Evolutionary conservation across 2,797 vertebrate genomes (phyloP).

Genomic region (Aplochiton taeniatus): DNA sequence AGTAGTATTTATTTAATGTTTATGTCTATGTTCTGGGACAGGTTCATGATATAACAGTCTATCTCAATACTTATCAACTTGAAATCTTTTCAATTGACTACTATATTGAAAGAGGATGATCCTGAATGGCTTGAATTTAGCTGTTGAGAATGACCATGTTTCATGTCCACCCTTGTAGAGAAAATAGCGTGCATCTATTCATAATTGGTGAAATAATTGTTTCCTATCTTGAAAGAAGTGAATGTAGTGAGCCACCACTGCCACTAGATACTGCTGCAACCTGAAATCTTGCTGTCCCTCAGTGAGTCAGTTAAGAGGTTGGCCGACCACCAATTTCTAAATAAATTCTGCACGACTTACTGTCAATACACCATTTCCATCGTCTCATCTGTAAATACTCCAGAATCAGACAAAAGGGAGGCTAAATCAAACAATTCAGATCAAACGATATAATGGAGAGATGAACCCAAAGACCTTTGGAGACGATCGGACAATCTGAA

Average conservation of each 20-base stretch:
- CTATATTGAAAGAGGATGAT: too few species aligned
- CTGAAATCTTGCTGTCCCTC: conserved; percentile 41
- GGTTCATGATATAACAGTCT: too few species aligned
- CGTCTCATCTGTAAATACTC: conserved; percentile 33
- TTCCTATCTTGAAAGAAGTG: background rate
- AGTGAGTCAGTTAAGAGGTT: conserved; percentile 24
- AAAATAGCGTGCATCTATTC: too few species aligned
- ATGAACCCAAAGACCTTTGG: background rate
- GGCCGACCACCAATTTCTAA: conserved; percentile 16
- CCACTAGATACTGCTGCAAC: conserved; percentile 65
- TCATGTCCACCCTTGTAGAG: too few species aligned
- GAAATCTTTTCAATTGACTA: too few species aligned
- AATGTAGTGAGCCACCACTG: conserved; percentile 42
- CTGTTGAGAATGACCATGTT: too few species aligned
- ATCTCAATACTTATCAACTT: too few species aligned
- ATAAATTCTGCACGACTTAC: conserved; percentile 19
- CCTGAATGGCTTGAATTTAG: too few species aligned
- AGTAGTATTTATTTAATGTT: background rate
- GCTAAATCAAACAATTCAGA: conserved; percentile 3
- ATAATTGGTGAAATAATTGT: too few species aligned
- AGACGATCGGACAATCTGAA: background rate
- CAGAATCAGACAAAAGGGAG: conserved; percentile 18
- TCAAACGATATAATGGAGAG: background rate
- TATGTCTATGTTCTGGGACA: background rate
- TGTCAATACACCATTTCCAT: conserved; percentile 19